Evolutionary conservation across 2,888 invertebrate genomes (phyloP).

Genomic region (Sericinus montela): DNA sequence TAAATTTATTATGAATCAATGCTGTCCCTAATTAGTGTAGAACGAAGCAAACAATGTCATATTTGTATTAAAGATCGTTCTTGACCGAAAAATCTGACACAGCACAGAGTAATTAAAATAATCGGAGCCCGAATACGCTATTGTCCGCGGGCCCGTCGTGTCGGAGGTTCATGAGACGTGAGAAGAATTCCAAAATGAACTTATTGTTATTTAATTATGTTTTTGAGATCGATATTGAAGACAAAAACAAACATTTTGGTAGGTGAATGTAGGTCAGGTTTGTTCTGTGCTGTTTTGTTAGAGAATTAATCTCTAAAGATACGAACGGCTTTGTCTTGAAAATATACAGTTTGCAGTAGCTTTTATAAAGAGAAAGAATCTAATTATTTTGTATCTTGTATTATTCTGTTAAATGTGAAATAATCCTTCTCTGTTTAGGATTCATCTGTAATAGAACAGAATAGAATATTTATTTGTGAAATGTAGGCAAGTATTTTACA

Average conservation of each 20-base stretch:
- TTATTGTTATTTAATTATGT: slow-evolving; percentile 3
- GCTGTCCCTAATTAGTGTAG: slow-evolving; percentile 5
- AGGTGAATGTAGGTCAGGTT: no score
- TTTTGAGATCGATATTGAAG: background rate
- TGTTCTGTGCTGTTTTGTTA: no score
- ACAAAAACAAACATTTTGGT: background rate
- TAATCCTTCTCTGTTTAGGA: no score
- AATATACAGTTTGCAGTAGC: no score
- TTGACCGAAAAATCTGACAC: slow-evolving; percentile 28
- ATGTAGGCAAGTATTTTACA: no score
- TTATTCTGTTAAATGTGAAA: no score
- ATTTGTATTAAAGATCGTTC: slow-evolving; percentile 22
- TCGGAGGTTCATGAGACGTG: slow-evolving; percentile 9
- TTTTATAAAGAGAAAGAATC: no score
- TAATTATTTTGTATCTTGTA: no score
- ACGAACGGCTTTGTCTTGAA: no score
- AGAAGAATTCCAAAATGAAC: slow-evolving; percentile 11
- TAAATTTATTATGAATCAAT: background rate
- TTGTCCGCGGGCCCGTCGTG: slow-evolving; percentile 1
- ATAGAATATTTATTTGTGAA: no score
- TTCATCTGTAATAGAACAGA: no score
- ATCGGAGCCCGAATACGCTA: slow-evolving; percentile 10
- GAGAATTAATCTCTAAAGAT: no score
- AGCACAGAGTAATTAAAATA: slow-evolving; percentile 8
- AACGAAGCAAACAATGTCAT: slow-evolving; percentile 20